Evolutionary conservation across 2,113 vertebrate genomes (phyloP), one percentile per base, ranked within the genome.

Genomic region (Loxodonta africana): DNA sequence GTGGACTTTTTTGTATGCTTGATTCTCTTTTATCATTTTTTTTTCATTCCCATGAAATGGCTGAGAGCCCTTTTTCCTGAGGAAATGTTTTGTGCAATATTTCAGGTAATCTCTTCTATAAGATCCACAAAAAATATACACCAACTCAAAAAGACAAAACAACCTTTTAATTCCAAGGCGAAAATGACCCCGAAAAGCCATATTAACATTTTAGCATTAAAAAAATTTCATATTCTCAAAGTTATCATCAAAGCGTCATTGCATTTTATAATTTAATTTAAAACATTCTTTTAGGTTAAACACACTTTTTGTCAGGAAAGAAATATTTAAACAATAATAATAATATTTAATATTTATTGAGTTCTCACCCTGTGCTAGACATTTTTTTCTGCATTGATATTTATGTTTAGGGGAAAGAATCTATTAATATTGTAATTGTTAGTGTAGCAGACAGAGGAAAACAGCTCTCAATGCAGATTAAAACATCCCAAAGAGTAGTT

Each of bases 51-150:
- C 2, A 17, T 25, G 0, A 21, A 41, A n/a, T 84, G 76, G 26
- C 44, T 8, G 33, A 81, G 82, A 73, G 7, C 17, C 78, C 7
- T 86, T 73, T 96, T 94, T 97, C 94, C 96, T 84, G 48, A 76
- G 93, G 80, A 98, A 97, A 89, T 93, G 95, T 80, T 48, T 1
- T 95, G 91, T 69, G 83, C 97, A 95, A 67, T 44, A 94, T 87
- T 96, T 94, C 96, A 97, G 95, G 86, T 97, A 93, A 83, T 84
- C 92, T 78, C 1, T 26, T 93, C 23, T 44, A 73, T 44, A 97
- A 92, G 77, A 96, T 53, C 74, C 83, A 83, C 92, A 57, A 92
- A 91, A 74, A 69, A 73, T 60, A 60, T 90, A 44, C 18, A 74
- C 23, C 5, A 37, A 90, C 87, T 95, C 77, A 73, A 89, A 95